phyloP scores from a whole-genome alignment of 2,113 vertebrate species.

The Porphyrio hochstetteri region DNA sequence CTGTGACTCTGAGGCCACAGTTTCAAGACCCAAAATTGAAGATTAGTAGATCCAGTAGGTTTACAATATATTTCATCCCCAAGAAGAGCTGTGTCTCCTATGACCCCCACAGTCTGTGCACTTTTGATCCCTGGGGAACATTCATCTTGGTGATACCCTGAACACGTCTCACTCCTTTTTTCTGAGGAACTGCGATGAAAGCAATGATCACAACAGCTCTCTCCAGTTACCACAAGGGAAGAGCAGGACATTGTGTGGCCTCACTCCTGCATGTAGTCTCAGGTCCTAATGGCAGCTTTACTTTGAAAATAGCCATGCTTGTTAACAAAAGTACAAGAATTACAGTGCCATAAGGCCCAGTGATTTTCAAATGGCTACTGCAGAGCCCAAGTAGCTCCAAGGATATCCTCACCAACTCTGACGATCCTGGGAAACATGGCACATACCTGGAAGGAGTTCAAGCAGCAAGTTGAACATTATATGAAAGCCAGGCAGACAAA shows the following conservation, averaged over 20 bases:
- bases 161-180: not conserved
- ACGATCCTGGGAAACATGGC: not conserved
- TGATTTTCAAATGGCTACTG: not conserved
- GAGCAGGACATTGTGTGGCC: not conserved
- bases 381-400: not conserved
- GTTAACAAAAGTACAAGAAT: not conserved
- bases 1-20: not conserved
- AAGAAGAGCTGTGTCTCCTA: not conserved
- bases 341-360: not conserved
- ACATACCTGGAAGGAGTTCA: not conserved
- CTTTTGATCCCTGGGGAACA: not conserved
- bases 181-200: not conserved
- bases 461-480: not conserved
- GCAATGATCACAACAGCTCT: not conserved
- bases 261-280: not conserved
- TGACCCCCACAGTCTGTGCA: not conserved
- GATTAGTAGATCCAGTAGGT: not conserved
- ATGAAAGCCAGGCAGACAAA: not conserved
- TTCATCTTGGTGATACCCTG: not conserved
- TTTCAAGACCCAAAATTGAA: not conserved
- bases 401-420: not conserved
- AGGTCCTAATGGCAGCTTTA: not conserved
- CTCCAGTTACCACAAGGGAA: not conserved
- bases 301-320: not conserved
- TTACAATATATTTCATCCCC: not conserved